Evolutionary conservation across 2,888 invertebrate species (phyloP), one percentile per base, ranked within the genome.

Genomic region (Amphiduros pacificus): DNA sequence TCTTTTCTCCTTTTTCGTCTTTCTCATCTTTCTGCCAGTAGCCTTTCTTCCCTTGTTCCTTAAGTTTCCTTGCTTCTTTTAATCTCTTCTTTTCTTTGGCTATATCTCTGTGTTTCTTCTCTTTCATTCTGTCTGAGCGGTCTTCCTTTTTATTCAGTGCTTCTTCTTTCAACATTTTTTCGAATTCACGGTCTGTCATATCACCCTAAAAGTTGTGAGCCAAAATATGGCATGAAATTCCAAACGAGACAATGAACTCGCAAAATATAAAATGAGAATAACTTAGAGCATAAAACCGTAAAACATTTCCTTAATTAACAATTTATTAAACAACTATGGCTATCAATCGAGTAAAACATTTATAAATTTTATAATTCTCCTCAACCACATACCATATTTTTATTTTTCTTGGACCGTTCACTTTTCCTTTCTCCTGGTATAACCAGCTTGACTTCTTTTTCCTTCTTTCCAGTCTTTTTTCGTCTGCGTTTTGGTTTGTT

Each of bases 401-500:
- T n/a, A 4, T 22, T 22, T 41, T 60, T 60, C 6, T 55, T 36
- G 24, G 59, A 41, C 28, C 71, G 40, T n/a, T 62, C 63, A 60
- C 71, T 71, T 55, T 69, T 71, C 52, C 71, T 50, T 51, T 71
- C 71, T n/a, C 70, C 70, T 2, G 70, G 71, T 31, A 71, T 71
- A 20, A 53, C 53, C 9, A 58, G 60, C 31, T 29, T 29, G 3
- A n/a, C 32, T 32, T 53, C 31, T 29, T 4, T 31, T 32, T 44
- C 32, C 17, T 6, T 14, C 31, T 14, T 53, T 29, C 31, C 31
- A 11, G 17, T 53, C 53, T 31, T 32, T 29, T 22, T 29, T 3
- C 20, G 22, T 17, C 31, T 53, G 6, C 44, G n/a, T n/a, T n/a
- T 51, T 26, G 24, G 11, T 27, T 58, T 48, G 24, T 24, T 52